These are phyloP conservation scores for Cisticola juncidis DNA, from an alignment of 2,113 vertebrate species.

Conservation along the genomic window DNA sequence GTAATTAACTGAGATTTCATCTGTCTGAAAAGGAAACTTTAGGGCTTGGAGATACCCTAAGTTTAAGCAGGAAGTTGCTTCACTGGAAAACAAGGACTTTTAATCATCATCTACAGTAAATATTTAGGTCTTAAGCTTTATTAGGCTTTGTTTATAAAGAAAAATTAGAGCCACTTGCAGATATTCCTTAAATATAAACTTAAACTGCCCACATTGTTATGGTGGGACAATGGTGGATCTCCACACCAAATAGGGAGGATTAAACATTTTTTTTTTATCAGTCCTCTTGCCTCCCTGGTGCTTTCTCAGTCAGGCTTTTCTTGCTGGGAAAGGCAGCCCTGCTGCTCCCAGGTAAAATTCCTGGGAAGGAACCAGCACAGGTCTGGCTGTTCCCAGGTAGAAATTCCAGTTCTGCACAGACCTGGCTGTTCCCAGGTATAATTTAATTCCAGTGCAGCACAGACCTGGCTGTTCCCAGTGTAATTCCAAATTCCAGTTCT, in stretches of 20 bases:
- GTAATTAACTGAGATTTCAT: not conserved
- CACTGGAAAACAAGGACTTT: not conserved
- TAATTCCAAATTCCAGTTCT: too few relatives aligned
- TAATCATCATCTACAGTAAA: not conserved
- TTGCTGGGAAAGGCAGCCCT: too few relatives aligned
- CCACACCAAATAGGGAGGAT: not conserved
- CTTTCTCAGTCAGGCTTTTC: not conserved
- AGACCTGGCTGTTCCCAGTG: too few relatives aligned
- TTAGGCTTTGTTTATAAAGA: not conserved
- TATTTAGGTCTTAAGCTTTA: not conserved
- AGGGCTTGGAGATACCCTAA: not conserved
- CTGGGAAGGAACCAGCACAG: accelerated
- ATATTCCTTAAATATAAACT: not conserved
- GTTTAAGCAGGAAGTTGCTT: not conserved
- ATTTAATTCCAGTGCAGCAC: too few relatives aligned
- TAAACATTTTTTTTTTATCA: accelerated
- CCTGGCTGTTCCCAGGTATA: too few relatives aligned
- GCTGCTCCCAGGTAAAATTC: not conserved
- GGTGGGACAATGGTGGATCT: not conserved
- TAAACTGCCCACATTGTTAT: not conserved
- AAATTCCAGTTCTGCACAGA: too few relatives aligned
- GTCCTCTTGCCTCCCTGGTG: not conserved
- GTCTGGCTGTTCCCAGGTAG: not conserved
- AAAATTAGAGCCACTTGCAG: not conserved
- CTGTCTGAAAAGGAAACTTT: not conserved